Base-by-base conservation (phyloP, 2,888 invertebrate genomes). In the Bellardia bayeri region DNA sequence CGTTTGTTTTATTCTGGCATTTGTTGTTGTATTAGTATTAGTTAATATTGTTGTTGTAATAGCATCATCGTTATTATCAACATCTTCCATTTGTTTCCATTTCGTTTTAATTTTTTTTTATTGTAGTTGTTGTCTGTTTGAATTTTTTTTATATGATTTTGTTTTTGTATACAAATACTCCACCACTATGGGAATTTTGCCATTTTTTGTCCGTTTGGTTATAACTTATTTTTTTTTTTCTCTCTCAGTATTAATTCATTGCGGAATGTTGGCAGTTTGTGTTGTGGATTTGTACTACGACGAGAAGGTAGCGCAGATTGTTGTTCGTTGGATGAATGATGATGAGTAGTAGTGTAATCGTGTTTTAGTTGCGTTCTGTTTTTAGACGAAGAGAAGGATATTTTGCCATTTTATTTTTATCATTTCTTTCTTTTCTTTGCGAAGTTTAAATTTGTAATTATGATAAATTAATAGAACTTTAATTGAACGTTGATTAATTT, bases 231-330 rank as follows among this genome's bases (percentile, higher is more conserved):
- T 69, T 80, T 13, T 51, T 3, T 51, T 45, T 87, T 63, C 72
- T 78, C 83, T 83, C 82, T 56, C 64, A 45, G 68, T 72, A 64
- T 76, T 42, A 87, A 71, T 79, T 85, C 69, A 79, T 82, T 87
- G 87, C 85, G 82, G 87, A 87, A 87, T 87, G 82, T 87, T 85
- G 87, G 82, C 82, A 87, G 87, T 87, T 82, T 85, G 82, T 87
- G 63, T 79, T 85, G 78, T 75, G 74, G 16, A 82, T 82, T 87
- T 79, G 71, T 79, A 64, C 68, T 72, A 16, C 51, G n/a, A 16
- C 3, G 71, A 75, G 71, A 76, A 75, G 63, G 81, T 76, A 82
- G 74, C n/a, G 30, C 40, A 61, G 33, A 23, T 23, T 23, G 45
- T 11, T 81, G 74, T 42, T 40, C n/a, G n/a, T 37, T 74, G 82